Evolutionary conservation across 2,888 invertebrate species (phyloP).

Genomic region (Callyntrura guangdongensis): DNA sequence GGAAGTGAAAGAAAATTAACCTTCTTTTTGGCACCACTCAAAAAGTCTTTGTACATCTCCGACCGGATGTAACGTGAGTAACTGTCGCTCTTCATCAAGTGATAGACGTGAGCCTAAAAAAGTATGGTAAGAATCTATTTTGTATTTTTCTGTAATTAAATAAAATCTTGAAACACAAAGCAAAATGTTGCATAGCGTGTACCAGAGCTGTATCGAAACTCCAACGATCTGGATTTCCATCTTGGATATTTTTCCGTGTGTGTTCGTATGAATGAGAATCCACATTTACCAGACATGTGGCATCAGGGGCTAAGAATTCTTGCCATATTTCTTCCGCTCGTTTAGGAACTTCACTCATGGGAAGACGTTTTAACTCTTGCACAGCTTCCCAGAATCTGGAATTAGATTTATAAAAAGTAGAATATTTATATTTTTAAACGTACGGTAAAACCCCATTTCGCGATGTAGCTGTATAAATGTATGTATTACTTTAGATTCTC

Average conservation of each 20-base stretch:
- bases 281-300: slow-evolving; percentile 98
- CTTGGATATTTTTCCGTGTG: slow-evolving; percentile 92
- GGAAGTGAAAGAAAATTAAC: slow-evolving; percentile 87
- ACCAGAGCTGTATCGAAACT: slow-evolving; percentile 99
- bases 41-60: slow-evolving; percentile 99
- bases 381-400: slow-evolving; percentile 98
- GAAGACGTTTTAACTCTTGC: slow-evolving; percentile 94
- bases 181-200: slow-evolving; percentile 79
- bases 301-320: slow-evolving; percentile 97
- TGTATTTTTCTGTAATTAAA: not conserved
- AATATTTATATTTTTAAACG: too few relatives aligned
- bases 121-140: not conserved
- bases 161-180: too few relatives aligned
- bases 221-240: slow-evolving; percentile 93
- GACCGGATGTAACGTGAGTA: slow-evolving; percentile 99
- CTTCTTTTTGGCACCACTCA: slow-evolving; percentile 98
- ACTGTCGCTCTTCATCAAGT: slow-evolving; percentile 99
- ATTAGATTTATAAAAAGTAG: too few relatives aligned
- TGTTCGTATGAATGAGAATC: slow-evolving; percentile 96
- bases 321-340: slow-evolving; percentile 96
- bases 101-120: slow-evolving; percentile 97
- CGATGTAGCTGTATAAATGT: not conserved
- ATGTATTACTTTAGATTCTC: slow-evolving; percentile 96
- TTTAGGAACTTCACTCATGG: slow-evolving; percentile 91
- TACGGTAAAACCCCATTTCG: not conserved